Evolutionary conservation across 2,113 vertebrate species (phyloP), one percentile per base, ranked within the genome.

Genomic region (Nesospiza acunhae): DNA sequence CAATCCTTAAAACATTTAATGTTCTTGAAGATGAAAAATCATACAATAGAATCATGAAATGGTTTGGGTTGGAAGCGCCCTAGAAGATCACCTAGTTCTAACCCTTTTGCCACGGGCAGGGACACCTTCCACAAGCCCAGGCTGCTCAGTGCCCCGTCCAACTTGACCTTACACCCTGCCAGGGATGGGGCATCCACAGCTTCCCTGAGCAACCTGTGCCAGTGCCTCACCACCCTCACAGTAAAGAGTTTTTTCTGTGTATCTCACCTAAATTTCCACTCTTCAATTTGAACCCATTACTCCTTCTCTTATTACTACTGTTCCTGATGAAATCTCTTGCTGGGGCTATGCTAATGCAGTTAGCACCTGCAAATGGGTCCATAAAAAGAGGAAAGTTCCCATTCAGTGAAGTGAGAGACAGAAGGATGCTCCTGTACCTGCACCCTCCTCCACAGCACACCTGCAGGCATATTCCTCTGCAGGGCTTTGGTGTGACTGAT

Each of bases 341-440:
- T 9, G 6, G 20, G 58, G 17, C 33, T 92, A 39, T 81, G 76
- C 52, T 84, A 88, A 94, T 68, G 33, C 49, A 39, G n/a, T 68
- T 75, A 84, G 14, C 74, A 94, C 46, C 74, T 96, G 87, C 64
- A 87, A 96, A 91, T 78, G 70, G 35, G 33, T 67, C 91, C 77
- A 70, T 82, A 77, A 92, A 76, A 90, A 80, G 15, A 30, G 28
- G 19, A 30, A 83, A 66, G 17, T 52, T 87, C 56, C 76, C 60
- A 75, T 81, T 89, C 60, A 79, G 16, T 64, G 73, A 81, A 68
- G 64, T 53, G 64, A 64, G 63, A 88, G 55, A 60, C 3, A 30
- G 64, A 68, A 64, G 33, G 75, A 56, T 80, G 52, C 49, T 78
- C 37, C 44, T 33, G 31, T 62, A 69, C 69, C 35, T 56, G 35